Evolutionary conservation across 2,797 vertebrate species (phyloP), one percentile per base, ranked within the genome.

Genomic region (Aeoliscus strigatus): DNA sequence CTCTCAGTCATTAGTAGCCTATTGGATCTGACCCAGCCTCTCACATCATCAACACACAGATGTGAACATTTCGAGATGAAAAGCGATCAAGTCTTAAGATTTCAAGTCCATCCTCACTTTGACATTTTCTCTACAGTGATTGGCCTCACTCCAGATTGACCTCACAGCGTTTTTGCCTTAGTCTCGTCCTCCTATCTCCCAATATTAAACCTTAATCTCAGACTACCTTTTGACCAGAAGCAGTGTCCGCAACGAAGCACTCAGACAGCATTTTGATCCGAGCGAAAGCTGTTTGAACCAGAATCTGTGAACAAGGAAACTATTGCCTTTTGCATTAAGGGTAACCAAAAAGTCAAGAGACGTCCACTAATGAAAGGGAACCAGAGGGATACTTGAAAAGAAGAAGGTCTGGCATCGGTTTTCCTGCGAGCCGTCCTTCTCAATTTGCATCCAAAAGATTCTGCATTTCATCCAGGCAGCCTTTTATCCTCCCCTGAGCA

Each of bases 281-380:
- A 66, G 61, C 18, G 18, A 72, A 73, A 75, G 69, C 80, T 79
- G 81, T 80, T 66, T 73, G 75, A 81, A 85, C 78, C 80, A 75
- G 67, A 77, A 77, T 83, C 80, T 86, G 81, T 82, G 83, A 85
- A 75, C 66, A 71, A 80, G 76, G 45, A 79, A 77, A 70, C 60
- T 44, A 61, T 70, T 74, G 77, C 80, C 75, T 86, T 85, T n/a
- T 76, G 80, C 65, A 77, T 77, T 74, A 75, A 82, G 74, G 78
- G 73, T 76, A n/a, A 79, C 78, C 77, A 80, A 83, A 84, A 76
- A 82, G 67, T 77, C 62, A 61, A 47, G 70, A 76, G 70, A 79
- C 71, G 52, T 35, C 59, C 50, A 60, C 56, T 62, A 75, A 75
- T 63, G 60, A 75, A 73, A 70, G 71, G 63, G 60, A 73, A 79